Evolutionary conservation across 2,888 invertebrate species (phyloP), one percentile per base, ranked within the genome.

Genomic region (Amblyjoppa proteus): DNA sequence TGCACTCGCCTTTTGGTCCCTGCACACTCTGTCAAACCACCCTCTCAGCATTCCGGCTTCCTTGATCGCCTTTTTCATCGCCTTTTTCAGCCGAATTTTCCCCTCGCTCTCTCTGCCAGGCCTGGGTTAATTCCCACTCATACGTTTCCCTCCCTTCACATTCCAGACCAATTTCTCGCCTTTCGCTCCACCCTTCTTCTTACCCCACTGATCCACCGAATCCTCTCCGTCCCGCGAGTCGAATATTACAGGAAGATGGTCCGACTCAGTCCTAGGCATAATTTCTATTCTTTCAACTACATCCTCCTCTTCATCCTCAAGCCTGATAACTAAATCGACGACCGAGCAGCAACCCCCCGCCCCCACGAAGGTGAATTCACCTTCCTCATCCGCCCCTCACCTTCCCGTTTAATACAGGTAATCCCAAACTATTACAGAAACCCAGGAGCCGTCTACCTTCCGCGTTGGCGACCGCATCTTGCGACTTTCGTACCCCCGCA

Each of bases 231-330:
- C 45, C 16, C 45, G 28, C 20, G 45, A 11, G 6, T 45, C 34
- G 6, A 74, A 61, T 0, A 28, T 16, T 25, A 74, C 45, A 2
- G 61, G 74, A 0, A 74, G 61, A 16, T 75, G 76, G 20, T 76
- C 66, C 34, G 51, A 76, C 38, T 76, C 66, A 3, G n/a, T 31
- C n/a, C 66, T 31, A 5, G 66, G 16, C 0, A 64, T 34, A 0
- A 76, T 38, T 31, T 76, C 51, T 7, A 76, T 1, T 28, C 4
- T 28, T n/a, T 38, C 20, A 1, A 76, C 38, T 38, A 66, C 1
- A 11, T 38, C 68, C 20, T 76, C 76, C 13, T 66, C 66, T 7
- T 66, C 76, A 9, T 76, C 66, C 51, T 76, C 76, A 5, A 76
- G 5, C 34, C 51, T 11, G n/a, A 76, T 64, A 6, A 76, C 66